Percentiles rank a stretch among this genome's conserved stretches.
Evolutionary conservation across 1,140 invertebrate species (phyloP).

Genomic region (Drosophila melanica): DNA sequence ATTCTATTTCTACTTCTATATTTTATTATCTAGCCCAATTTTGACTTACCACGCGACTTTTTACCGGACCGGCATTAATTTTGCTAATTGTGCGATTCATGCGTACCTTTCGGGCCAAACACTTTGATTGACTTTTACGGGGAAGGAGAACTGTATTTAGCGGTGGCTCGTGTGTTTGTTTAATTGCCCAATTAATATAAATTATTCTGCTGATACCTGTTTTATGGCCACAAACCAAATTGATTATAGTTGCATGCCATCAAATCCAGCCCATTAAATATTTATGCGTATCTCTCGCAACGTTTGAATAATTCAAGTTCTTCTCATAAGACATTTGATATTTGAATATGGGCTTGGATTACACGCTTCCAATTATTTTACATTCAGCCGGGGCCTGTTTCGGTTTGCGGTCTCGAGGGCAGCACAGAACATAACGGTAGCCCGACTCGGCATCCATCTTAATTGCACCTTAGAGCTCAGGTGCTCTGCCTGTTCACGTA

Average conservation of each 20-base stretch:
- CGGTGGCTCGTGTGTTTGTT: slow-evolving; percentile 8
- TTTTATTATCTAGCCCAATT: too few relatives aligned
- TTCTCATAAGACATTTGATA: neutral
- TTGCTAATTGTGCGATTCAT: slow-evolving; percentile 41
- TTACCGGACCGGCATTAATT: slow-evolving; percentile 17
- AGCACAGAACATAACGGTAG: slow-evolving; percentile 1
- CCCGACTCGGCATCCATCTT: slow-evolving; percentile 44
- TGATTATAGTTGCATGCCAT: slow-evolving; percentile 25
- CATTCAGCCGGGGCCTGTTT: neutral
- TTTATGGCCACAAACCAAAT: neutral
- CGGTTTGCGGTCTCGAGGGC: slow-evolving; percentile 12
- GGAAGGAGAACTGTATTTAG: neutral
- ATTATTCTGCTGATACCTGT: slow-evolving; percentile 17
- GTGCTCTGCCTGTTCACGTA: slow-evolving; percentile 37
- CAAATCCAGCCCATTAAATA: slow-evolving; percentile 18
- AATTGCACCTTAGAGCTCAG: slow-evolving; percentile 61
- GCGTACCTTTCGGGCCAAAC: slow-evolving; percentile 12
- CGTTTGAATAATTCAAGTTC: neutral
- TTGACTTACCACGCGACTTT: too few relatives aligned
- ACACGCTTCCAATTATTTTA: slow-evolving; percentile 6
- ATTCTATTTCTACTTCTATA: too few relatives aligned
- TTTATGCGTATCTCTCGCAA: slow-evolving; percentile 1
- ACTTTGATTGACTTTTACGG: slow-evolving; percentile 25
- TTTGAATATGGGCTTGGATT: neutral
- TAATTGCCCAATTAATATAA: slow-evolving; percentile 40